phyloP scores from a whole-genome alignment of 1,140 invertebrate genomes.

The Ptiloglossa arizonensis region DNA sequence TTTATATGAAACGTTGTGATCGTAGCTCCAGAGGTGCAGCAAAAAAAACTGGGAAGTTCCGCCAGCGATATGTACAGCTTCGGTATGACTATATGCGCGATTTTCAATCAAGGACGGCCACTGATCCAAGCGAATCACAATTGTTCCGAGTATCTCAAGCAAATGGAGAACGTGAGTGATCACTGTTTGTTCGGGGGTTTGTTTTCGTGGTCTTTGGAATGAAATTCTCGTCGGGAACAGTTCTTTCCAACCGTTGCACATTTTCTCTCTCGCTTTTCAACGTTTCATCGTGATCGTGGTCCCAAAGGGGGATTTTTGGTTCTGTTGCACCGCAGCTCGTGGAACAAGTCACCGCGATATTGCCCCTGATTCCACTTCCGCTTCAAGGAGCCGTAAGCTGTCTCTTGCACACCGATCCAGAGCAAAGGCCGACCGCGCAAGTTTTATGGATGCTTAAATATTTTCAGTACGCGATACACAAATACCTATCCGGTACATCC shows the following conservation, averaged over 20 bases:
- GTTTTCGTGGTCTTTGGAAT: background rate
- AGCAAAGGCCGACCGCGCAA: slow-evolving; percentile 92
- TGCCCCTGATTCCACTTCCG: slow-evolving; percentile 89
- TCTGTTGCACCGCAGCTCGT: slow-evolving; percentile 85
- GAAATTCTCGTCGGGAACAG: background rate
- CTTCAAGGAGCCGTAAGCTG: slow-evolving; percentile 94
- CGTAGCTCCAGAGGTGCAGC: slow-evolving; percentile 94
- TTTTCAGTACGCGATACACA: slow-evolving; percentile 88
- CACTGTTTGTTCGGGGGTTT: background rate
- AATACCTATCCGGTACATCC: background rate
- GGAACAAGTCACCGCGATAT: slow-evolving; percentile 89
- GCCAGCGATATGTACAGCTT: slow-evolving; percentile 97
- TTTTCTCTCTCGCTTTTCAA: background rate
- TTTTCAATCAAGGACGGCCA: slow-evolving; percentile 94
- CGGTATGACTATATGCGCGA: slow-evolving; percentile 94
- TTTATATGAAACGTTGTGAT: slow-evolving; percentile 56
- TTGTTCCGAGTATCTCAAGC: slow-evolving; percentile 92
- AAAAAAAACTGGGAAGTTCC: slow-evolving; percentile 90
- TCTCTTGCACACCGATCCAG: slow-evolving; percentile 90
- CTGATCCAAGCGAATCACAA: slow-evolving; percentile 95
- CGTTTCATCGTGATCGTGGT: background rate
- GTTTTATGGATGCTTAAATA: slow-evolving; percentile 92
- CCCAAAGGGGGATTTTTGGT: background rate
- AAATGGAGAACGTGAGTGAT: slow-evolving; percentile 92
- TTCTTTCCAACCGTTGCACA: slow-evolving; percentile 10